These are phyloP conservation scores for Euura lappo DNA, from an alignment of 1,140 invertebrate species.

Conservation along the genomic window DNA sequence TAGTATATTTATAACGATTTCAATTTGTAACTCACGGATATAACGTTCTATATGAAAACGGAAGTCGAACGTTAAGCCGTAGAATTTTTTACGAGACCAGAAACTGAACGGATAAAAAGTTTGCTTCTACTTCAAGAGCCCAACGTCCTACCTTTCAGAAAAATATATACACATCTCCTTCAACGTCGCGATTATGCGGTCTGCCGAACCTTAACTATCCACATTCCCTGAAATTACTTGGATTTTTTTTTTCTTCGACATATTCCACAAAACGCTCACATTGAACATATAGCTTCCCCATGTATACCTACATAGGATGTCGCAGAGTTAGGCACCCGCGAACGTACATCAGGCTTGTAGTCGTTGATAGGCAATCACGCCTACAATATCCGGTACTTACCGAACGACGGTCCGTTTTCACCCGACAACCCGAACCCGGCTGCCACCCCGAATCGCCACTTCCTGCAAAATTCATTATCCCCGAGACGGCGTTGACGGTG, in stretches of 20 bases:
- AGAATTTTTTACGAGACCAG: neutral
- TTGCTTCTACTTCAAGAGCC: neutral
- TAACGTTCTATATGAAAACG: neutral
- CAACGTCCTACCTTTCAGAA: neutral
- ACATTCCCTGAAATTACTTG: no score
- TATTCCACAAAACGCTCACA: no score
- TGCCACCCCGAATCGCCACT: neutral
- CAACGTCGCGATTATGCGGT: neutral
- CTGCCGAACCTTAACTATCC: no score
- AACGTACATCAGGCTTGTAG: conserved; percentile 2
- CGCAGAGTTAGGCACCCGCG: neutral
- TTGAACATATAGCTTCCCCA: no score
- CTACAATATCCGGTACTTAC: conserved; percentile 5
- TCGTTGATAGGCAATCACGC: conserved; percentile 6
- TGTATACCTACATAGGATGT: neutral
- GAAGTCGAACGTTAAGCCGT: neutral
- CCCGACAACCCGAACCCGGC: neutral
- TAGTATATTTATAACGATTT: neutral
- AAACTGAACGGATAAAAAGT: conserved; percentile 1
- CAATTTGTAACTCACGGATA: neutral
- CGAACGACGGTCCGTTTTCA: neutral
- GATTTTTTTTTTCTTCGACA: no score
- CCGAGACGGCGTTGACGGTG: neutral
- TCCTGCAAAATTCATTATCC: neutral
- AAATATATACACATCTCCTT: neutral